phyloP scores from a whole-genome alignment of 2,113 vertebrate genomes.

The Chaetodon auriga region DNA sequence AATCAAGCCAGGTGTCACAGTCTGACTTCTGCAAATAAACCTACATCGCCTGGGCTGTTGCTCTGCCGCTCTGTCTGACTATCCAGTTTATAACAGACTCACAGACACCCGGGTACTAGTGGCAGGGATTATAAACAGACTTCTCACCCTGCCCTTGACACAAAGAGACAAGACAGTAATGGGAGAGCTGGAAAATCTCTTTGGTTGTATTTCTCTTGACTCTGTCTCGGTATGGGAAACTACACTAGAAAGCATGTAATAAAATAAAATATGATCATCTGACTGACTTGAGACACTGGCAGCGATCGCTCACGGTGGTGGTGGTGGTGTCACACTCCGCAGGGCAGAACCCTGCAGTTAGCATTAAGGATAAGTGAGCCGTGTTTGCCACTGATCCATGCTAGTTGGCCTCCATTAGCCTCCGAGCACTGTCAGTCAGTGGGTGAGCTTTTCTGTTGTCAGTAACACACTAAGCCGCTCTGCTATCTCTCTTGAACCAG shows the following conservation, averaged over 20 bases:
- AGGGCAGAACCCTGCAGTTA: conserved; percentile 16
- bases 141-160: conserved; percentile 46
- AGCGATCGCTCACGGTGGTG: not conserved
- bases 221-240: conserved; percentile 5
- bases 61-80: conserved; percentile 20
- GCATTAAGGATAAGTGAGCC: conserved; percentile 30
- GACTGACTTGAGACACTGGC: conserved; percentile 27
- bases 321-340: conserved; percentile 7
- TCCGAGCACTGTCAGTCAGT: conserved; percentile 39
- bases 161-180: conserved; percentile 53
- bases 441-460: conserved; percentile 35
- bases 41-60: not conserved
- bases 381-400: conserved; percentile 57
- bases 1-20: conserved; percentile 72
- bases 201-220: conserved; percentile 12
- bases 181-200: conserved; percentile 36
- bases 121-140: conserved; percentile 69
- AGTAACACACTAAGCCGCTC: conserved; percentile 39
- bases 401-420: conserved; percentile 43
- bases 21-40: conserved; percentile 79
- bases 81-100: conserved; percentile 39
- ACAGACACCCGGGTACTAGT: conserved; percentile 39
- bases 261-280: conserved; percentile 25
- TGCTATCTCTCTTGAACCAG: conserved; percentile 51
- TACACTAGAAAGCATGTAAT: conserved; percentile 1